Evolutionary conservation across 2,113 vertebrate species (phyloP).

Genomic region (Otus sunia): DNA sequence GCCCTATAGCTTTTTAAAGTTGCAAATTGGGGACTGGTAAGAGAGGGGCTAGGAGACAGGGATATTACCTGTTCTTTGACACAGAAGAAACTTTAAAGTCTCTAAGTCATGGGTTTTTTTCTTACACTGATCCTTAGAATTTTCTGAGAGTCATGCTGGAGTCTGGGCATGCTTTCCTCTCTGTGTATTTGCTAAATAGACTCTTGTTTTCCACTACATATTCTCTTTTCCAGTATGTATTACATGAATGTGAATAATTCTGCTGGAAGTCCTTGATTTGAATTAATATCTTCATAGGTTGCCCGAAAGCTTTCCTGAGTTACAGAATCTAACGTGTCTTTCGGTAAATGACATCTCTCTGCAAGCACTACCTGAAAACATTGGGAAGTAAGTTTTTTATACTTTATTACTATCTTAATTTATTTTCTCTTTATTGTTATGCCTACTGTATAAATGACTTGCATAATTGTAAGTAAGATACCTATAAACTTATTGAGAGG

Average conservation of each 20-base stretch:
- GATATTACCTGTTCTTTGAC: neutral
- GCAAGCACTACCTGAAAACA: conserved; percentile 94
- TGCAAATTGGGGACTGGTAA: neutral
- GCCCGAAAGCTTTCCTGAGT: conserved; percentile 93
- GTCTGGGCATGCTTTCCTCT: neutral
- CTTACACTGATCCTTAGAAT: neutral
- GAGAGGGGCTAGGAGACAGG: neutral
- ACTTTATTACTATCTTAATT: neutral
- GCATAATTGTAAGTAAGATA: neutral
- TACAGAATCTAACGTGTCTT: conserved; percentile 93
- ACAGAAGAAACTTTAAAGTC: neutral
- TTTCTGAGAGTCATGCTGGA: neutral
- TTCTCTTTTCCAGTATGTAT: neutral
- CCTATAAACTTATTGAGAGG: neutral
- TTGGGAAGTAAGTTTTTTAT: conserved; percentile 92
- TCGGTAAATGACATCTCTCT: conserved; percentile 99
- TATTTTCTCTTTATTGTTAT: neutral
- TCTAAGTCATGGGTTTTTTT: neutral
- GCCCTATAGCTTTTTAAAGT: neutral
- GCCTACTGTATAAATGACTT: neutral
- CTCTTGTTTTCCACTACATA: neutral
- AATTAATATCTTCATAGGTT: conserved; percentile 78
- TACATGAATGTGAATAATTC: neutral
- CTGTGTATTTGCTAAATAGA: neutral
- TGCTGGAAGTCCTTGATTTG: conserved; percentile 12